Evolutionary conservation across 2,888 invertebrate genomes (phyloP).

Genomic region (Microplitis deprimator): DNA sequence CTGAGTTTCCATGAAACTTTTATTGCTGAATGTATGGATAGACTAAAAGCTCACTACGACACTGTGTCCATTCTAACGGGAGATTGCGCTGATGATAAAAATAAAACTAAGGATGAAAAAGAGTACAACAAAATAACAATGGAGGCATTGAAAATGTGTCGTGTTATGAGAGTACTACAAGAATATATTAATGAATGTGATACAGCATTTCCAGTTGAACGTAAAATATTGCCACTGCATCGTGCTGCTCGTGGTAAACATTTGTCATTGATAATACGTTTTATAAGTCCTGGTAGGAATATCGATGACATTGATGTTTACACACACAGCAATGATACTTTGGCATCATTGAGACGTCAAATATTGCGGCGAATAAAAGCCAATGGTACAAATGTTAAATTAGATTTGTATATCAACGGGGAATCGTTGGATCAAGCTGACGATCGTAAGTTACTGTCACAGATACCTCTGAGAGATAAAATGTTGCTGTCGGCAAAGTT

Average conservation of each 20-base stretch:
- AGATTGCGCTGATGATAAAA: slow-evolving; percentile 42
- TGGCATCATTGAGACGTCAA: slow-evolving; percentile 86
- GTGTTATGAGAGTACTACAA: slow-evolving; percentile 93
- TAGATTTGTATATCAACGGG: slow-evolving; percentile 91
- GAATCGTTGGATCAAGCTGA: slow-evolving; percentile 90
- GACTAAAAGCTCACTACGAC: slow-evolving; percentile 88
- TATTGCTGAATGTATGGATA: slow-evolving; percentile 92
- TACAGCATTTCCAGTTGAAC: slow-evolving; percentile 87
- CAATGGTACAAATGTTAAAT: slow-evolving; percentile 83
- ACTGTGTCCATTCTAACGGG: slow-evolving; percentile 76
- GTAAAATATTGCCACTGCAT: slow-evolving; percentile 90
- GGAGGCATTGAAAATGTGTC: slow-evolving; percentile 89
- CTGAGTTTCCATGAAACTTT: slow-evolving; percentile 92
- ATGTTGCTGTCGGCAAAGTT: slow-evolving; percentile 85
- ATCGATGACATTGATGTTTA: slow-evolving; percentile 93
- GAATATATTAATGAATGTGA: slow-evolving; percentile 98
- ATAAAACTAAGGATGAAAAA: slow-evolving; percentile 71
- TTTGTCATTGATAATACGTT: slow-evolving; percentile 87
- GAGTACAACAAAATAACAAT: slow-evolving; percentile 74
- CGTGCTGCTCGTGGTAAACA: slow-evolving; percentile 94
- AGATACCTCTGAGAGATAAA: slow-evolving; percentile 90
- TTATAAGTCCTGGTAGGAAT: slow-evolving; percentile 89
- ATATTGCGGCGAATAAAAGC: slow-evolving; percentile 79
- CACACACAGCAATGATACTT: slow-evolving; percentile 95
- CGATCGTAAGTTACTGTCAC: slow-evolving; percentile 88